Evolutionary conservation across 2,113 vertebrate genomes (phyloP), one percentile per base, ranked within the genome.

Genomic region (Pomatostomus ruficeps): DNA sequence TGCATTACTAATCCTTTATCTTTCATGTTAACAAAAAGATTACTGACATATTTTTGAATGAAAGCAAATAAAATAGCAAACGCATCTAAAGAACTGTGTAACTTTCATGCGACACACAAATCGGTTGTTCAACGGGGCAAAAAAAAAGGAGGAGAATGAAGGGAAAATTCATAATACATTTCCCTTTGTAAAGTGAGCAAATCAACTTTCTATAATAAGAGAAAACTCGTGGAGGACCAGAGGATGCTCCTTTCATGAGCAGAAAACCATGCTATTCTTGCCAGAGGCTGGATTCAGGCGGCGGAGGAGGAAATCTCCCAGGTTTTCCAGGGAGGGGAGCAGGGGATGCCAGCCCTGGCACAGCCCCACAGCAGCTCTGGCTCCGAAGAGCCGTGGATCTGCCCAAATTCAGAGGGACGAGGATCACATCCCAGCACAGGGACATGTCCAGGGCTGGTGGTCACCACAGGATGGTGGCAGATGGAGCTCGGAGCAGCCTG

Each of bases 1-100:
- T 98, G 98, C 97, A 98, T 98, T 98, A 98, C 98, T 98, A 98
- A 98, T 98, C 98, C 98, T 98, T 98, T 98, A 98, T 98, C 98
- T 98, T 97, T 98, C 97, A 96, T 98, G 98, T 98, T 98, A 98
- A 98, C 98, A 98, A 98, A 98, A 98, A 98, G 98, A 98, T 98
- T 98, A 98, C 98, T 97, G 98, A 98, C 98, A 98, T 97, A 98
- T 97, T 98, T 98, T 97, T 98, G 98, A 98, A 98, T 98, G 97
- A 98, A 98, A 98, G 97, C 97, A 98, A 98, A 98, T 97, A 98
- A 98, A 98, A 98, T 93, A 98, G 97, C 96, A 95, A 97, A 97
- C 90, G 94, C 96, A 97, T 98, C 97, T 98, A 93, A 98, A 97
- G 94, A 95, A 97, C 97, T 97, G 94, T 98, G 95, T 98, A 97